Conservation (phyloP, 2,113 vertebrate genomes). For the Polyodon spathula region DNA sequence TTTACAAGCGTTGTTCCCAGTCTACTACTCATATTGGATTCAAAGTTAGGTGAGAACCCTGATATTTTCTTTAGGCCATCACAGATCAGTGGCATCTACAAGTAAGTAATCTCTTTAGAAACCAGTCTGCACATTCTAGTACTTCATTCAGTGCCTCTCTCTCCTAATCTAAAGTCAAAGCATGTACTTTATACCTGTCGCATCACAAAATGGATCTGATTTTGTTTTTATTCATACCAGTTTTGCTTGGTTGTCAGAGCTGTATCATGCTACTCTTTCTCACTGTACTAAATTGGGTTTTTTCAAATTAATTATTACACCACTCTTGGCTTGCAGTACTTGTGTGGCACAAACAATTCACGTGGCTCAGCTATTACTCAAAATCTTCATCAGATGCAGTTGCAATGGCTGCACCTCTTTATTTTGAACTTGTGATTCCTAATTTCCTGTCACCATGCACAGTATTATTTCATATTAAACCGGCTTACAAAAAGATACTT, state of each 20-base stretch:
- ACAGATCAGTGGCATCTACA: background rate
- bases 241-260: conserved; percentile 35
- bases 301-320: conserved; percentile 49
- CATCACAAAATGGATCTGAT: conserved; percentile 34
- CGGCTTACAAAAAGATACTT: conserved; percentile 1
- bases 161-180: background rate
- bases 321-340: conserved; percentile 33
- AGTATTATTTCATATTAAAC: conserved; percentile 32
- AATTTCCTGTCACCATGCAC: conserved; percentile 29
- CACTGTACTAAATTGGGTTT: conserved; percentile 41
- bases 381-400: conserved; percentile 36
- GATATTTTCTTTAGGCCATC: background rate
- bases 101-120: conserved; percentile 5
- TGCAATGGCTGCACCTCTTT: conserved; percentile 31
- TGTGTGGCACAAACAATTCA: conserved; percentile 36
- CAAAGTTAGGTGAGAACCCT: no score
- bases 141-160: background rate
- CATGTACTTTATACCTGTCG: conserved; percentile 7
- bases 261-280: conserved; percentile 31
- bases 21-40: no score
- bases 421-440: conserved; percentile 34
- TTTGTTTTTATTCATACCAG: conserved; percentile 42
- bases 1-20: no score
- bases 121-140: background rate
- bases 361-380: conserved; percentile 29